phyloP scores from a whole-genome alignment of 2,888 invertebrate species.

The Melanostoma mellinum region DNA sequence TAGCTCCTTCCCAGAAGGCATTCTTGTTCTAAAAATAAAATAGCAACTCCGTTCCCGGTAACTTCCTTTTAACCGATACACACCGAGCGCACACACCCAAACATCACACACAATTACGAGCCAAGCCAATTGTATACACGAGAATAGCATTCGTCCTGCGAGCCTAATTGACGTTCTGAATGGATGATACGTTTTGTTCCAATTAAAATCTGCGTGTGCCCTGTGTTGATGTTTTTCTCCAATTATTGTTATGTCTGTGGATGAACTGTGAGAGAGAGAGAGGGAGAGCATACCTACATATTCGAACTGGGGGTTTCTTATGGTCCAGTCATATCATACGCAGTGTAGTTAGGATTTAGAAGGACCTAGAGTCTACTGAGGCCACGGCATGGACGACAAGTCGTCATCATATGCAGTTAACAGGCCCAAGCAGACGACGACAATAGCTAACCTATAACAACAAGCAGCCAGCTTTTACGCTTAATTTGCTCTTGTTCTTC shows the following conservation, averaged over 20 bases:
- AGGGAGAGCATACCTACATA: too few species aligned
- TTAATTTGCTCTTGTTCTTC: slow-evolving; percentile 65
- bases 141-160: slow-evolving; percentile 66
- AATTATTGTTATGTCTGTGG: slow-evolving; percentile 50
- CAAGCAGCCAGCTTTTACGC: slow-evolving; percentile 57
- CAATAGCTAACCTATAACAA: slow-evolving; percentile 3
- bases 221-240: slow-evolving; percentile 58
- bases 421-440: not conserved
- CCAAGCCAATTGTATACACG: not conserved
- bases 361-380: slow-evolving; percentile 20
- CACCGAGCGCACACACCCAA: slow-evolving; percentile 6
- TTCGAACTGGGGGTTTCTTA: slow-evolving; percentile 26
- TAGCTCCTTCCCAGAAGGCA: slow-evolving; percentile 17
- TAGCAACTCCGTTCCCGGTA: not conserved
- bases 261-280: not conserved
- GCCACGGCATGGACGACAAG: not conserved
- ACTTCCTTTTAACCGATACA: not conserved
- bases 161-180: slow-evolving; percentile 71
- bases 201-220: slow-evolving; percentile 71
- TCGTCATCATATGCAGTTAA: slow-evolving; percentile 14
- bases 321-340: too few species aligned
- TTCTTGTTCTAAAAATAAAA: slow-evolving; percentile 41
- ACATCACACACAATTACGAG: slow-evolving; percentile 10
- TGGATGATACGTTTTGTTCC: slow-evolving; percentile 72
- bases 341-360: slow-evolving; percentile 13